Percentiles rank a stretch among this genome's conserved stretches.
phyloP scores from a whole-genome alignment of 2,797 vertebrate genomes.

The Ibycter americanus region DNA sequence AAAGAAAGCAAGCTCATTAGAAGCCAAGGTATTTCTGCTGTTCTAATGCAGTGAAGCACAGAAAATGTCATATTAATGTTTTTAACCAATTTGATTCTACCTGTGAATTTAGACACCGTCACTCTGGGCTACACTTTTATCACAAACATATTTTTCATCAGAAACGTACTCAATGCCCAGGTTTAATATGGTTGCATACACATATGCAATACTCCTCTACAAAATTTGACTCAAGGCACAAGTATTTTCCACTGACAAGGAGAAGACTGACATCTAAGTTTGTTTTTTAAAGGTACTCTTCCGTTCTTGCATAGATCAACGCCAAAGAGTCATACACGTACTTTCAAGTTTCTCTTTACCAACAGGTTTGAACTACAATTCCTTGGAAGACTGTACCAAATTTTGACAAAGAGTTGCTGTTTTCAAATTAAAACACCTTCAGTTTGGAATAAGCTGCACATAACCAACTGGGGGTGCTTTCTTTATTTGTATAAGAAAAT shows the following conservation, averaged over 20 bases:
- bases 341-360: neutral
- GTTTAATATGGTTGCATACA: neutral
- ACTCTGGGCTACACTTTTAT: neutral
- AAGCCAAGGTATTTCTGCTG: neutral
- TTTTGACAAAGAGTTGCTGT: neutral
- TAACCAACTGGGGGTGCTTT: too few species aligned
- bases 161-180: neutral
- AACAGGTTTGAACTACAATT: neutral
- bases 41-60: neutral
- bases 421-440: neutral
- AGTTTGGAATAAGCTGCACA: neutral
- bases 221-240: neutral
- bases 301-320: too few species aligned
- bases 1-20: neutral
- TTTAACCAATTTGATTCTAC: neutral
- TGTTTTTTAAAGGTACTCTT: neutral
- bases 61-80: neutral
- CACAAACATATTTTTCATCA: neutral
- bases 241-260: neutral
- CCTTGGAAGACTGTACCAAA: neutral
- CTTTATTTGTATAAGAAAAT: neutral
- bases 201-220: neutral
- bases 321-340: fast-evolving
- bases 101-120: neutral
- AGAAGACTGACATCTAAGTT: neutral